Percentiles rank a stretch among this genome's conserved stretches.
These are phyloP conservation scores for Bradypodion ventrale DNA, from an alignment of 2,797 vertebrate genomes.

Conservation along the genomic window DNA sequence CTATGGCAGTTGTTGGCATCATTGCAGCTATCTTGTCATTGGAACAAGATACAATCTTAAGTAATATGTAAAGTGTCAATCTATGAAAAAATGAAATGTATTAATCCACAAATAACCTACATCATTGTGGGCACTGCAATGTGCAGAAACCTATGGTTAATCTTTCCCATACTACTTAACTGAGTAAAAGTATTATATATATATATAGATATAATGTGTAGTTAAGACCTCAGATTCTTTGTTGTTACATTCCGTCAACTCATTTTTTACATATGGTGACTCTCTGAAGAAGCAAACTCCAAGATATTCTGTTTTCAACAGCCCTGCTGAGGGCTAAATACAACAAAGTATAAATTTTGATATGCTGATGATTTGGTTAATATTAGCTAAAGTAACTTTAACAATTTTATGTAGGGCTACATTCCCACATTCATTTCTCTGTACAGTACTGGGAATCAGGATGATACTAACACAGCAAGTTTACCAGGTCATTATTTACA, in stretches of 20 bases:
- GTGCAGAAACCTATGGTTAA: neutral
- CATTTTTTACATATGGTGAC: too few relatives aligned
- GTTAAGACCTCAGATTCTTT: too few relatives aligned
- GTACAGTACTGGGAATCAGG: neutral
- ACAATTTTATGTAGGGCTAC: neutral
- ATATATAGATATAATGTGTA: neutral
- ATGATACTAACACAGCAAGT: neutral
- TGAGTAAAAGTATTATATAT: neutral
- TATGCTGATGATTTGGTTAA: neutral
- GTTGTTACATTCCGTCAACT: too few relatives aligned
- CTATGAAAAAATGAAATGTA: constrained; percentile 54
- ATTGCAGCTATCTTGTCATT: constrained; percentile 21
- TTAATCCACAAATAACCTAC: constrained; percentile 38
- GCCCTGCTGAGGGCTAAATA: too few relatives aligned
- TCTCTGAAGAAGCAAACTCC: too few relatives aligned
- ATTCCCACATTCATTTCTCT: neutral
- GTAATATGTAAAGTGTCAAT: constrained; percentile 41
- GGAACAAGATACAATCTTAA: constrained; percentile 37
- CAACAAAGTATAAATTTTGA: neutral
- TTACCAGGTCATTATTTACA: neutral
- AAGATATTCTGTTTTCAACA: too few relatives aligned
- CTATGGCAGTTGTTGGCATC: neutral
- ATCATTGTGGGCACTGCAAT: neutral
- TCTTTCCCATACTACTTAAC: neutral
- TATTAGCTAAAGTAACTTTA: neutral